Conservation (phyloP, 2,797 vertebrate genomes). For the Micromesistius poutassou region DNA sequence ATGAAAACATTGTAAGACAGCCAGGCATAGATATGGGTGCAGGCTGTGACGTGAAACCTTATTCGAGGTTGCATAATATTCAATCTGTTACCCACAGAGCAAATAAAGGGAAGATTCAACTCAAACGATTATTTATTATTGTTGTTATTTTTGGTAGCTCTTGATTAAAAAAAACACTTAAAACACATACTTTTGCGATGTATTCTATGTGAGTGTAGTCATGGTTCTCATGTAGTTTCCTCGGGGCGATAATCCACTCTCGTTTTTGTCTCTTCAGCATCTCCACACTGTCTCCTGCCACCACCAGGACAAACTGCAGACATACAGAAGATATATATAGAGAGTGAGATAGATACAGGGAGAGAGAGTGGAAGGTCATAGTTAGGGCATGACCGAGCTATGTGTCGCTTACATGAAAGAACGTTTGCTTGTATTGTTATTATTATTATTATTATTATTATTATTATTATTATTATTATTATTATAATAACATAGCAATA, state of each 20-base stretch:
- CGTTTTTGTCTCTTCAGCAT: conserved; percentile 77
- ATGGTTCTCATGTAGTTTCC: conserved; percentile 75
- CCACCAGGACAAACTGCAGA: conserved; percentile 49
- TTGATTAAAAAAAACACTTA: not conserved
- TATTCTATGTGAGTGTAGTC: conserved; percentile 74
- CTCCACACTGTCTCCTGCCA: conserved; percentile 31
- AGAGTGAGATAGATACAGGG: not conserved
- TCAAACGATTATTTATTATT: not conserved
- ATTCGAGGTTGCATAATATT: no score
- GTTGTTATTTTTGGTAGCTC: not conserved
- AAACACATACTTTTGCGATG: conserved; percentile 80
- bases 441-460: no score
- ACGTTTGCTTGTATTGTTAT: not conserved
- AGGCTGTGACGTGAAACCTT: not conserved
- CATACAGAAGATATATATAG: conserved; percentile 20
- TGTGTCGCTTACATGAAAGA: not conserved
- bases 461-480: not conserved
- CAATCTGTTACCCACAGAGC: not conserved
- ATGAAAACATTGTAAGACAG: not conserved
- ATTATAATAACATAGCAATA: not conserved
- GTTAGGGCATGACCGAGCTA: no score
- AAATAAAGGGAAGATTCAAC: no score
- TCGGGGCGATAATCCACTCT: conserved; percentile 84
- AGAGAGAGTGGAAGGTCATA: no score
- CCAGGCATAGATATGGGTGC: not conserved